Evolutionary conservation across 1,140 invertebrate genomes (phyloP).

Genomic region (Mercenaria mercenaria): DNA sequence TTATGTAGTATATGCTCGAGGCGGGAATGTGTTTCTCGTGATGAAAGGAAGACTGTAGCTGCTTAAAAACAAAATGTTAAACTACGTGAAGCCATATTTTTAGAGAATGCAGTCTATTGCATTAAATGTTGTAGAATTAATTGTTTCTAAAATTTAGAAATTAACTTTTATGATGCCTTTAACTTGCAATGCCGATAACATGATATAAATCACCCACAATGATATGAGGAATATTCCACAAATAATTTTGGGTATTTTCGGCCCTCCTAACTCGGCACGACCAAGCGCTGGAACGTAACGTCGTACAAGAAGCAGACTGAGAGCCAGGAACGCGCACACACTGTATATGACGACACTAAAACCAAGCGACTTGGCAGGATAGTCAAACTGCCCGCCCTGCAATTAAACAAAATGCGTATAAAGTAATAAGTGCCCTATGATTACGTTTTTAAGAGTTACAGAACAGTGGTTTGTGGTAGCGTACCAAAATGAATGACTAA

Average conservation of each 20-base stretch:
- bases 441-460: too few relatives aligned
- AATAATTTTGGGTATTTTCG: constrained; percentile 83
- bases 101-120: too few relatives aligned
- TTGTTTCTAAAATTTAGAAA: too few relatives aligned
- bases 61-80: too few relatives aligned
- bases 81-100: too few relatives aligned
- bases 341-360: constrained; percentile 89
- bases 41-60: too few relatives aligned
- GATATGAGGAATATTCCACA: constrained; percentile 85
- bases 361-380: constrained; percentile 87
- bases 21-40: too few relatives aligned
- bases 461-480: too few relatives aligned
- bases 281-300: constrained; percentile 87
- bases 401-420: too few relatives aligned
- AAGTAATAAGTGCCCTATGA: background rate
- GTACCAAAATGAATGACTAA: too few relatives aligned
- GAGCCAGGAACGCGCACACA: constrained; percentile 86
- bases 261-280: constrained; percentile 89
- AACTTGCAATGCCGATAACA: constrained; percentile 87
- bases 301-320: constrained; percentile 87
- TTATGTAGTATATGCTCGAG: too few relatives aligned
- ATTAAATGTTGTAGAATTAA: too few relatives aligned
- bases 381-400: constrained; percentile 87
- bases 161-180: constrained; percentile 80
- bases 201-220: constrained; percentile 88